Conservation (phyloP, 1,140 invertebrate species). For the Neodiprion fabricii region DNA sequence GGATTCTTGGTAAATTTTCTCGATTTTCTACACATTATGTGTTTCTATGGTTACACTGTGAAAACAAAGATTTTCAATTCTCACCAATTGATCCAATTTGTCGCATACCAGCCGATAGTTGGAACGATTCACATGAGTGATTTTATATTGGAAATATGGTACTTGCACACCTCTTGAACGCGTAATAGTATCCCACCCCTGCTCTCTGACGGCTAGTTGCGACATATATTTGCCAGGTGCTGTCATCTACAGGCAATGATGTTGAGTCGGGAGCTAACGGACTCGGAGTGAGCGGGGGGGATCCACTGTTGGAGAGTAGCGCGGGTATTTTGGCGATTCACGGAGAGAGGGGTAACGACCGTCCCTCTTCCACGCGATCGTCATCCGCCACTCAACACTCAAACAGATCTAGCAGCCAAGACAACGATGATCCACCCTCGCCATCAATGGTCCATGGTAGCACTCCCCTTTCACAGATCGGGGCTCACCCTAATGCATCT, state of each 20-base stretch:
- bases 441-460: constrained; percentile 75
- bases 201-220: constrained; percentile 64
- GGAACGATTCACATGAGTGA: background rate
- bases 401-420: constrained; percentile 52
- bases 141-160: constrained; percentile 16
- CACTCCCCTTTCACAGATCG: constrained; percentile 86
- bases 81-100: no score
- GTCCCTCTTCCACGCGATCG: constrained; percentile 61
- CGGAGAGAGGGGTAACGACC: constrained; percentile 47
- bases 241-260: constrained; percentile 67
- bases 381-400: constrained; percentile 58
- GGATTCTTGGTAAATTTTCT: no score
- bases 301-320: constrained; percentile 53
- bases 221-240: constrained; percentile 67
- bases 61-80: no score
- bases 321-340: constrained; percentile 38
- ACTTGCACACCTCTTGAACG: constrained; percentile 50
- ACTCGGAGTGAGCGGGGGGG: constrained; percentile 61
- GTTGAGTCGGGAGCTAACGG: constrained; percentile 64
- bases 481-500: constrained; percentile 66
- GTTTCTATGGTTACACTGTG: no score
- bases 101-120: background rate
- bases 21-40: no score
- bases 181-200: constrained; percentile 60
- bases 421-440: constrained; percentile 56